These are phyloP conservation scores for Conomelus anceps DNA, from an alignment of 2,888 invertebrate genomes.

Conservation along the genomic window DNA sequence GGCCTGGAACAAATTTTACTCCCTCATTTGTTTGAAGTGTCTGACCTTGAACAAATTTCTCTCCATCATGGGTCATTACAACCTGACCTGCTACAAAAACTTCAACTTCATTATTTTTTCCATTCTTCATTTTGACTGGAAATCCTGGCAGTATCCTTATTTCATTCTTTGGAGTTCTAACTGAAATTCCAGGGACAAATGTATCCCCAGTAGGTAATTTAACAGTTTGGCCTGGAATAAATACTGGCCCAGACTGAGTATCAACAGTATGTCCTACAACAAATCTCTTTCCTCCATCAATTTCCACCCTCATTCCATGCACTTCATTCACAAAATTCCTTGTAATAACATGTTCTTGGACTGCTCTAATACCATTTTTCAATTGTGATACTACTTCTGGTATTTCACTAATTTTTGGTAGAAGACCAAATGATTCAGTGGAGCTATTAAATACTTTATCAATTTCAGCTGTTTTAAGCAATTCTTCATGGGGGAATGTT, in stretches of 20 bases:
- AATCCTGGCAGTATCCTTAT: slow-evolving; percentile 67
- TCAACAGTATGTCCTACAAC: slow-evolving; percentile 73
- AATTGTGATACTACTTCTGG: slow-evolving; percentile 48
- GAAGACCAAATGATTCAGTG: slow-evolving; percentile 47
- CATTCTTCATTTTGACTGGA: slow-evolving; percentile 52
- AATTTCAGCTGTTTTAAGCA: slow-evolving; percentile 38
- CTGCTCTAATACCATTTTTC: slow-evolving; percentile 48
- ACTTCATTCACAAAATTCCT: slow-evolving; percentile 58
- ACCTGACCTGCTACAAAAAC: slow-evolving; percentile 59
- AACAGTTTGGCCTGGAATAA: slow-evolving; percentile 72
- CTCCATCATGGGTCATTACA: slow-evolving; percentile 46
- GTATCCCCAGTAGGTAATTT: slow-evolving; percentile 56
- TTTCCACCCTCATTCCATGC: slow-evolving; percentile 63
- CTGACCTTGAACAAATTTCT: slow-evolving; percentile 59
- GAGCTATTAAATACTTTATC: slow-evolving; percentile 43
- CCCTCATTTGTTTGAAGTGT: slow-evolving; percentile 50
- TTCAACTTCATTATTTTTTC: slow-evolving; percentile 39
- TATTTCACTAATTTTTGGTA: slow-evolving; percentile 58
- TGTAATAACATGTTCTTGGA: slow-evolving; percentile 55
- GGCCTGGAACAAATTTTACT: slow-evolving; percentile 55
- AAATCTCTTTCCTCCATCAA: slow-evolving; percentile 63
- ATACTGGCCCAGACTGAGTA: slow-evolving; percentile 66
- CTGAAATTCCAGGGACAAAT: slow-evolving; percentile 67
- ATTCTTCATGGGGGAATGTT: slow-evolving; percentile 28
- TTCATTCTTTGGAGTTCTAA: slow-evolving; percentile 56